Evolutionary conservation across 2,113 vertebrate genomes (phyloP), one percentile per base, ranked within the genome.

Genomic region (Daubentonia madagascariensis): DNA sequence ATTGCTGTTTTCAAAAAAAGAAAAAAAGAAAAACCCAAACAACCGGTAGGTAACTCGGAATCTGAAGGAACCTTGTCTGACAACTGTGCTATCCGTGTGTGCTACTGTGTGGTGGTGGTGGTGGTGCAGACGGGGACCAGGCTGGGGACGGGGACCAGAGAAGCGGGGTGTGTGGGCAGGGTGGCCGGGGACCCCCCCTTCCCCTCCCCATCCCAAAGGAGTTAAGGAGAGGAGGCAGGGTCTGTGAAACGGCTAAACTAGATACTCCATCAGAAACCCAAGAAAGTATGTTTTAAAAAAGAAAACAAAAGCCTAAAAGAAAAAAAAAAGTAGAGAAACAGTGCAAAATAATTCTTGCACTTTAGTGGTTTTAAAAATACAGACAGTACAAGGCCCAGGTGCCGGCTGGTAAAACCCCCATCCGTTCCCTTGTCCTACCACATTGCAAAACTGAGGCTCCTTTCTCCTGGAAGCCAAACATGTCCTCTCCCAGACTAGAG

Each of bases 21-120:
- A 79, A 91, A 88, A 50, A 90, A 95, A 94, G 85, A 92, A 54
- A 67, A 94, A 97, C 85, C 35, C 68, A 92, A 96, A 92, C 84
- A 98, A 97, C 95, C 92, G 98, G 98, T 98, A 98, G 99, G 98
- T 99, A 98, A 98, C 98, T 98, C 98, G 99, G 99, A 99, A 99
- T 99, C 99, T 98, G 99, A 97, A 93, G 97, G 98, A 98, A 97
- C 98, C 98, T 98, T 98, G 97, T 98, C 97, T 97, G 98, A 98
- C 96, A 95, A 98, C 97, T 97, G 98, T 98, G 92, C 98, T 98
- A 98, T 83, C 96, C 96, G 0, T 96, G 98, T 97, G 96, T 97
- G 98, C 98, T 98, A 98, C 97, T 89, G 98, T 96, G 18, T 7
- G 30, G 90, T 2, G 20, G 96, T 97, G 97, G 97, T 85, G 96